Base-by-base conservation (phyloP, 2,797 vertebrate genomes). In the Phalanger gymnotis region DNA sequence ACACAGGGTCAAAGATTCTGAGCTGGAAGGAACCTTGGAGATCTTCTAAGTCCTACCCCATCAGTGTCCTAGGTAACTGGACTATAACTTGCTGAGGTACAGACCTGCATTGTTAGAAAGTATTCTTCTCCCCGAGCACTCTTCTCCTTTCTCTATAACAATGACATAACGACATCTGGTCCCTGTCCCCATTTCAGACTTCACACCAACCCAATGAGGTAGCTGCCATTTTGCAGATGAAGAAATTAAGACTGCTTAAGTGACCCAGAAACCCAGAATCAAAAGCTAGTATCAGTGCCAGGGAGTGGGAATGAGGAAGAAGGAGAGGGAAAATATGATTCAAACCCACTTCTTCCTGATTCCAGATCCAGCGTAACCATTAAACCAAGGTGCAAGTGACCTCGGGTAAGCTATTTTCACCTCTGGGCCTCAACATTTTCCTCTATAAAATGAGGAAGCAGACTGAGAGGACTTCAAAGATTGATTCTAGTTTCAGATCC, bases 281-380 rank as follows among this genome's bases (percentile, higher is more conserved):
- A 73, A 40, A 0, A 4, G 9, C 22, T 51, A 51, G 25, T 11
- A 25, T 25, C 0, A 2, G n/a, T 40, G 61, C 6, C 0, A 2
- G 66, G n/a, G 66, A 2, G n/a, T 22, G 19, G 19, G 19, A 6
- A 16, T 1, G 6, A 40, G 66, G n/a, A n/a, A 16, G 16, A 14
- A 0, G 14, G 7, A 73, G 40, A 87, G 73, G 22, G 40, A 87
- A 9, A 87, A 27, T 27, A 22, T 87, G 73, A 87, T 47, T 47
- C 40, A 47, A 87, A 87, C 7, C 9, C 73, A 87, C 22, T 51
- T 87, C 40, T 47, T 87, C 22, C 73, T 87, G 40, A 87, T 1
- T 87, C 25, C 25, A 87, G 73, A 51, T 87, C 73, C 25, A 51
- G 40, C 27, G 40, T 51, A 87, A 87, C 73, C 25, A 51, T 22